A percentile compares a stretch with the other conserved stretches of the same genome.
Conservation (phyloP, 23 tunicate genomes). For the Trididemnum nubilum region DNA sequence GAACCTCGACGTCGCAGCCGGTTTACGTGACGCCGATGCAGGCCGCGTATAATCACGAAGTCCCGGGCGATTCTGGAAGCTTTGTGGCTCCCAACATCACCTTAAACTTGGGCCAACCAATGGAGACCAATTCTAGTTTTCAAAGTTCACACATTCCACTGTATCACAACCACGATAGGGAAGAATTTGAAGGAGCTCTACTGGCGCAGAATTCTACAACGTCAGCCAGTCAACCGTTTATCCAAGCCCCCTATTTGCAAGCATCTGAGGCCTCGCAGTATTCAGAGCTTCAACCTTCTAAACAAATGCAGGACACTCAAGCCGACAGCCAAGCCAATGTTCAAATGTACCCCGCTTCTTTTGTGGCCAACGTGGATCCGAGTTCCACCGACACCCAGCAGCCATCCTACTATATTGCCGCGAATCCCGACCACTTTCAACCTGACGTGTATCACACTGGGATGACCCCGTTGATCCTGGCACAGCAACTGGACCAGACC, state of each 20-base stretch:
- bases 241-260: neutral
- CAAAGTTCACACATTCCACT: neutral
- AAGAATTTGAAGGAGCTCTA: neutral
- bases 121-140: neutral
- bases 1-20: neutral
- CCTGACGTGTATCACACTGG: conserved; percentile 29
- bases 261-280: conserved; percentile 15
- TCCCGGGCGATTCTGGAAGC: neutral
- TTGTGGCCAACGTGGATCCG: conserved; percentile 28
- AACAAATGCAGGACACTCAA: neutral
- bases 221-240: neutral
- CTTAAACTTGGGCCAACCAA: neutral
- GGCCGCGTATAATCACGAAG: too few relatives aligned
- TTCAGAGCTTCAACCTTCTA: neutral
- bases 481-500: conserved; percentile 44
- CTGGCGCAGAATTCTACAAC: neutral
- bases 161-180: neutral
- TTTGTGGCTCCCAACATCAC: neutral
- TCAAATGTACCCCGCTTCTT: conserved; percentile 41
- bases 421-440: neutral
- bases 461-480: conserved; percentile 44
- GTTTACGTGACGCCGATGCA: neutral
- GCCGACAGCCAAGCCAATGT: neutral
- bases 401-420: conserved; percentile 21
- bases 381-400: neutral